Evolutionary conservation across 2,797 vertebrate genomes (phyloP).

Genomic region (Hyperoplus immaculatus): DNA sequence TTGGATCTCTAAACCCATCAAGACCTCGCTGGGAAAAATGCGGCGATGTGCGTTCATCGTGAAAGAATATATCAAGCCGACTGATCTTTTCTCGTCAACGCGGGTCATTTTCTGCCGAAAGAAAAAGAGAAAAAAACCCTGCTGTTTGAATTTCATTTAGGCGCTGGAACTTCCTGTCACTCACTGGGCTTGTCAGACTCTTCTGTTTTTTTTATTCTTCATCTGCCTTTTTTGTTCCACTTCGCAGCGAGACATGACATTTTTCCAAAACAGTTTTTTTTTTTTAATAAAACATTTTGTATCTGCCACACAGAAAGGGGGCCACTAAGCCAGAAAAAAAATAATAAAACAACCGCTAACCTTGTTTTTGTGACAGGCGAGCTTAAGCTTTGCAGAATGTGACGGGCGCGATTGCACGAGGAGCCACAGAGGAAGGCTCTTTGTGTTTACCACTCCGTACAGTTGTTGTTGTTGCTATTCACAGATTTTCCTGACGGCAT

Average conservation of each 20-base stretch:
- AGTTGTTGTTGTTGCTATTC: conserved; percentile 26
- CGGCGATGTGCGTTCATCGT: conserved; percentile 13
- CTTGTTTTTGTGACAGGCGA: conserved; percentile 72
- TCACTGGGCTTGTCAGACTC: conserved; percentile 32
- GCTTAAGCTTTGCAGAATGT: conserved; percentile 60
- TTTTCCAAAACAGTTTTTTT: conserved; percentile 51
- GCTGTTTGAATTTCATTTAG: conserved; percentile 50
- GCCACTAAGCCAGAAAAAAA: conserved; percentile 38
- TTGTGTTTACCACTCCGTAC: conserved; percentile 45
- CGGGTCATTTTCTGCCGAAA: conserved; percentile 46
- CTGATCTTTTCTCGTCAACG: conserved; percentile 36
- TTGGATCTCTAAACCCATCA: conserved; percentile 55
- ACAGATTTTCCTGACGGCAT: conserved; percentile 37
- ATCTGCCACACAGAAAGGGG: conserved; percentile 51
- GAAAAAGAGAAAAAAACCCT: conserved; percentile 8
- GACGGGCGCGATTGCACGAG: conserved; percentile 57
- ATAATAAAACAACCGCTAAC: conserved; percentile 50
- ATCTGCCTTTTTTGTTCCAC: conserved; percentile 49
- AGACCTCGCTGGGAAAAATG: conserved; percentile 44
- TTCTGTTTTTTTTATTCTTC: conserved; percentile 32
- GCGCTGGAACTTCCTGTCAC: conserved; percentile 34
- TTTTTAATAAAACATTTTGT: conserved; percentile 74
- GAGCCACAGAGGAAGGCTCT: conserved; percentile 45
- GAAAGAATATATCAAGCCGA: conserved; percentile 46
- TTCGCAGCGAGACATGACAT: conserved; percentile 53